Percentiles rank a stretch among this genome's conserved stretches.
Evolutionary conservation across 1,140 invertebrate genomes (phyloP).

Genomic region (Eueides isabella): DNA sequence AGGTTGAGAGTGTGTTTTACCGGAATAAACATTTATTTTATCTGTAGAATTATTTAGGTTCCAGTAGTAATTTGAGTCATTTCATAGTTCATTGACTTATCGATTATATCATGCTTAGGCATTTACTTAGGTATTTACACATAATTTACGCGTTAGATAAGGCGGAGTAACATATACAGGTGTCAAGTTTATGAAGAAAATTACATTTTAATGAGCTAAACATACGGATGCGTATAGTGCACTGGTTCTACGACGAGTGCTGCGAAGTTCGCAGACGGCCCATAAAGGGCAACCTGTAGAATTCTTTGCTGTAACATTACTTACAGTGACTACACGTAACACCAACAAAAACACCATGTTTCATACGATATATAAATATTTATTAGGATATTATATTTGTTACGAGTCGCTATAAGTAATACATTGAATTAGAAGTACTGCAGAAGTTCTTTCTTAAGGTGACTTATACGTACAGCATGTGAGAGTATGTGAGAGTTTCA

Average conservation of each 20-base stretch:
- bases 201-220: conserved; percentile 56
- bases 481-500: conserved; percentile 19
- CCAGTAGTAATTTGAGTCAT: conserved; percentile 25
- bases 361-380: conserved; percentile 30
- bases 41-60: conserved; percentile 24
- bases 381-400: conserved; percentile 16
- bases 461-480: not conserved
- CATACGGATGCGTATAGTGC: conserved; percentile 52
- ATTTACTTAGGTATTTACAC: conserved; percentile 25
- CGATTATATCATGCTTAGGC: conserved; percentile 35
- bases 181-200: conserved; percentile 44
- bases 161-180: conserved; percentile 33
- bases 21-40: conserved; percentile 29
- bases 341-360: conserved; percentile 38
- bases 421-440: not conserved
- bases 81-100: conserved; percentile 31
- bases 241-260: conserved; percentile 50
- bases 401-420: not conserved
- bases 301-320: conserved; percentile 52
- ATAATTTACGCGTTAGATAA: conserved; percentile 40
- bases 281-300: conserved; percentile 64
- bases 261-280: conserved; percentile 41
- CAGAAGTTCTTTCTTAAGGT: not conserved
- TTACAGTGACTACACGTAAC: conserved; percentile 44
- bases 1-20: conserved; percentile 24